Percentiles rank a stretch among this genome's conserved stretches.
phyloP scores from a whole-genome alignment of 2,888 invertebrate genomes.

The Stenolophus ochropezus region DNA sequence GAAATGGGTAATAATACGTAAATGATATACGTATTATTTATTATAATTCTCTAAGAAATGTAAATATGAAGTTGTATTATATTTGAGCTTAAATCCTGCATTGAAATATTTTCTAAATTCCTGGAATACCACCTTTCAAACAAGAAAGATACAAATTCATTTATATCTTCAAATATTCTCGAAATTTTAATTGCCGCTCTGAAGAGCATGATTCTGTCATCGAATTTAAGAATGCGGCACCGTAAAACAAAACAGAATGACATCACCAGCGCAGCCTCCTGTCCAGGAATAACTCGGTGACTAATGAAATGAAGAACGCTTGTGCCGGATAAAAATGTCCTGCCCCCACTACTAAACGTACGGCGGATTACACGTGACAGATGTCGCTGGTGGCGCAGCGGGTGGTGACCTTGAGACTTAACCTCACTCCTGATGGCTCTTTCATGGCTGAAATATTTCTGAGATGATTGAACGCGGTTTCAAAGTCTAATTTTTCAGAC shows the following conservation, averaged over 20 bases:
- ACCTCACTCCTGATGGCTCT: conserved; percentile 15
- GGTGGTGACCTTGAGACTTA: conserved; percentile 5
- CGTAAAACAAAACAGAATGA: conserved; percentile 21
- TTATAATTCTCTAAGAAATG: too few species aligned
- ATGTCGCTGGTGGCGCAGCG: not conserved
- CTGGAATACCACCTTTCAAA: not conserved
- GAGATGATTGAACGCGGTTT: not conserved
- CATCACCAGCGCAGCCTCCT: not conserved
- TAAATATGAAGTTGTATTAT: too few species aligned
- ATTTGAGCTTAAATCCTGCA: too few species aligned
- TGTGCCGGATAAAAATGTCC: conserved; percentile 30
- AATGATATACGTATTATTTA: too few species aligned
- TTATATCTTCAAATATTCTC: not conserved
- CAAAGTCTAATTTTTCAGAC: not conserved
- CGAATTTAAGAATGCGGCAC: not conserved
- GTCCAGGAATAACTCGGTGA: conserved; percentile 40
- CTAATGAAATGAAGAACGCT: conserved; percentile 35
- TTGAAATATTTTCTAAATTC: not conserved
- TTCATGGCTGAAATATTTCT: conserved; percentile 3
- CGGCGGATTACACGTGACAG: conserved; percentile 15
- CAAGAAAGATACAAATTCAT: not conserved
- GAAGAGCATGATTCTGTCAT: not conserved
- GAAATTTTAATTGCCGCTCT: not conserved
- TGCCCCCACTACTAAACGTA: not conserved
- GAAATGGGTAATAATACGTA: too few species aligned